Evolutionary conservation across 2,888 invertebrate species (phyloP).

Genomic region (Drosophila nr. perissopoda): DNA sequence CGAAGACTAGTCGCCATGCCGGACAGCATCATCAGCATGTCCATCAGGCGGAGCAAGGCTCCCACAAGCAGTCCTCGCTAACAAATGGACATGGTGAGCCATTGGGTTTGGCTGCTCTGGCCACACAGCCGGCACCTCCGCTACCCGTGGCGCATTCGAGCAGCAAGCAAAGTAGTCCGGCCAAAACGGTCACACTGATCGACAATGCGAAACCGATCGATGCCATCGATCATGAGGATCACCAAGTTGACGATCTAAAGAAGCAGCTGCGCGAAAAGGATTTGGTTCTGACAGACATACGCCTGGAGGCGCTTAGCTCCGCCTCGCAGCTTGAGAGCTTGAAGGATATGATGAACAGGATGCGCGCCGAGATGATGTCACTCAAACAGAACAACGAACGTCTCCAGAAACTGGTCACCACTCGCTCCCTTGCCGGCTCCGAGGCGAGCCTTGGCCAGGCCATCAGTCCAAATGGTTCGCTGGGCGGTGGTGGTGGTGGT

Average conservation of each 20-base stretch:
- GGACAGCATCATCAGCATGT: slow-evolving; percentile 83
- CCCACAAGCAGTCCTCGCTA: slow-evolving; percentile 32
- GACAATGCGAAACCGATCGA: slow-evolving; percentile 85
- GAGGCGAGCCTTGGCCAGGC: slow-evolving; percentile 87
- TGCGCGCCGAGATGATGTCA: slow-evolving; percentile 97
- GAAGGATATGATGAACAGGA: slow-evolving; percentile 98
- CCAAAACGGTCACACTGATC: slow-evolving; percentile 85
- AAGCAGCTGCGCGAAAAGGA: slow-evolving; percentile 98
- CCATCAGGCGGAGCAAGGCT: slow-evolving; percentile 35
- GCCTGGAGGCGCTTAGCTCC: slow-evolving; percentile 97
- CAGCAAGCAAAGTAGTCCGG: slow-evolving; percentile 85
- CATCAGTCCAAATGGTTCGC: slow-evolving; percentile 84
- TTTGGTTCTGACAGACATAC: slow-evolving; percentile 97
- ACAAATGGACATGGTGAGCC: slow-evolving; percentile 74
- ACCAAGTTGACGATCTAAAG: slow-evolving; percentile 91
- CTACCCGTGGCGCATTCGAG: slow-evolving; percentile 72
- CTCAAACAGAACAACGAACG: slow-evolving; percentile 98
- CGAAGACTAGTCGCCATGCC: slow-evolving; percentile 87
- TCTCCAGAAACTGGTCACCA: slow-evolving; percentile 93
- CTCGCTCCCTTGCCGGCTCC: slow-evolving; percentile 88
- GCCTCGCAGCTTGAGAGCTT: slow-evolving; percentile 98
- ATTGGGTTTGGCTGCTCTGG: slow-evolving; percentile 74
- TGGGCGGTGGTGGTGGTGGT: slow-evolving; percentile 81
- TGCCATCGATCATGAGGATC: slow-evolving; percentile 84
- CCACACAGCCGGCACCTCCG: slow-evolving; percentile 82